A percentile compares a stretch with the other conserved stretches of the same genome.
Conservation (phyloP, 2,113 vertebrate genomes). For the Nibea coibor region DNA sequence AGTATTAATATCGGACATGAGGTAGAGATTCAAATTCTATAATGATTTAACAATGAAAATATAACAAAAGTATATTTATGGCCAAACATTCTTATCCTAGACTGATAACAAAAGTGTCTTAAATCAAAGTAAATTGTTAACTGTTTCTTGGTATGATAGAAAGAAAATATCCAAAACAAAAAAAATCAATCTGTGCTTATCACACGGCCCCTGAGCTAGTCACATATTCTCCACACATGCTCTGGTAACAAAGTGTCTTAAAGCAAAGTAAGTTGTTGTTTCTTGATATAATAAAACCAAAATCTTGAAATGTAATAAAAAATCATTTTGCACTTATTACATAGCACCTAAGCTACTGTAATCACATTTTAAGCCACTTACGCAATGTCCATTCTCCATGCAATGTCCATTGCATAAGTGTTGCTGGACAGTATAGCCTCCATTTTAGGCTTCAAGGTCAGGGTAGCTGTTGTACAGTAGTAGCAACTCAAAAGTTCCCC, state of each 20-base stretch:
- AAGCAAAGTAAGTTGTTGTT: background rate
- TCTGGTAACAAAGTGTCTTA: background rate
- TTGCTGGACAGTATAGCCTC: too few species aligned
- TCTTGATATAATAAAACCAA: background rate
- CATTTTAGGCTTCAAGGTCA: too few species aligned
- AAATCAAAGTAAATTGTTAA: background rate
- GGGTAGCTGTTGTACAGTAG: too few species aligned
- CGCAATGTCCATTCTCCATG: too few species aligned
- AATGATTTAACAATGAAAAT: background rate
- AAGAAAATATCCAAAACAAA: background rate
- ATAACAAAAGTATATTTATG: background rate
- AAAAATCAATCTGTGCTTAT: background rate
- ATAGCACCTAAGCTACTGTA: too few species aligned
- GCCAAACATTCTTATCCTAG: background rate
- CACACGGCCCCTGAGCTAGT: too few species aligned
- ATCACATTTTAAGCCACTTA: too few species aligned
- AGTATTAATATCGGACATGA: background rate
- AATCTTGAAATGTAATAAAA: background rate
- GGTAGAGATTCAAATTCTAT: background rate
- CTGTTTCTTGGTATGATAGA: background rate
- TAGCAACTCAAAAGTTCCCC: too few species aligned
- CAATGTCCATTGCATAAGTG: too few species aligned
- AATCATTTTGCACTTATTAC: background rate
- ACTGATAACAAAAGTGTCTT: background rate
- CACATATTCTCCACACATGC: too few species aligned